Base-by-base conservation (phyloP, 2,888 invertebrate species). In the Drosophila atroscutellata region DNA sequence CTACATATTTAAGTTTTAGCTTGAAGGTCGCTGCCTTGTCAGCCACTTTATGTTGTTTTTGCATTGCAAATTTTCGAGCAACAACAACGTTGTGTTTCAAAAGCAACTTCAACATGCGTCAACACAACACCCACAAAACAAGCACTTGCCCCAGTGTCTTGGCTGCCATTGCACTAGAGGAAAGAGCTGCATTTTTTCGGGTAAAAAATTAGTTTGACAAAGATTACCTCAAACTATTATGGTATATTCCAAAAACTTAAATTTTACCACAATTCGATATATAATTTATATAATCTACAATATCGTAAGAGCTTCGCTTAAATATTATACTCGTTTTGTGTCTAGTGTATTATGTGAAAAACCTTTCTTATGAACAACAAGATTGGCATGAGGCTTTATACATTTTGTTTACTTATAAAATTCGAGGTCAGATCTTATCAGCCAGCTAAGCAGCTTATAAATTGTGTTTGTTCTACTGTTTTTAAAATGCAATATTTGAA, bases 41-140 rank as follows among this genome's bases (percentile, higher is more conserved):
- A 54, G 64, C 62, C 67, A 72, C 75, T 73, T 77, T 67, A 51
- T 72, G 70, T 73, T 74, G 71, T 77, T 87, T 85, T 89, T 87
- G 90, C 88, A 87, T 81, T 86, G 90, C 90, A 89, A 86, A 86
- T 89, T 85, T 69, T 63, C 36, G 11, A 7, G 36, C 52, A 52
- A 54, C 69, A 67, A 57, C 71, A 81, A 75, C 61, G 66, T 61
- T 49, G 72, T 68, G 65, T 71, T 83, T 83, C 68, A 70, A 78
- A 72, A 65, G 72, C 88, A 79, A 71, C 77, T 64, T 77, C 75
- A 81, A 79, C 75, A 79, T 77, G 86, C 86, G 83, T 88, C 85
- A 73, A 77, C 82, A 75, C 64, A 69, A 56, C 58, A 60, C 63
- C 70, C 69, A 74, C 72, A 50, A 18, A 45, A 24, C 64, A 66